A percentile compares a stretch with the other conserved stretches of the same genome.
These are phyloP conservation scores for Echinarachnius parma DNA, from an alignment of 53 echinoderm and acorn worm genomes.

Conservation along the genomic window DNA sequence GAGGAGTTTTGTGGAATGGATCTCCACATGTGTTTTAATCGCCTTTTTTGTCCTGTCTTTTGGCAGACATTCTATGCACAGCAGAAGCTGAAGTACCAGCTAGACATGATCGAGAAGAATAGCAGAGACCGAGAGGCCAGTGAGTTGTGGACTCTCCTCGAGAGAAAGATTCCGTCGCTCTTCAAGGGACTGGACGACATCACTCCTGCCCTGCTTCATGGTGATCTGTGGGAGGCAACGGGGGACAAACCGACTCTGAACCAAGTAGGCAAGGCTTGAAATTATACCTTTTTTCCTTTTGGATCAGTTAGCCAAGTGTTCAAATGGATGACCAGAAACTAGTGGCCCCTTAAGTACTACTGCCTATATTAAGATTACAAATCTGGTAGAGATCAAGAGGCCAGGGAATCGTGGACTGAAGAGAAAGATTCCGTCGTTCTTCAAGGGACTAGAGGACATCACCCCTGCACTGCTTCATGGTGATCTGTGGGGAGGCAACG, in stretches of 20 bases:
- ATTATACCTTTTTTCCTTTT: too few relatives aligned
- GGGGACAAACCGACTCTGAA: too few relatives aligned
- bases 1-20: too few relatives aligned
- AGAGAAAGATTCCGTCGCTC: constrained; percentile 59
- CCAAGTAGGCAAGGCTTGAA: too few relatives aligned
- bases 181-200: constrained; percentile 64
- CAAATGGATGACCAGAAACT: too few relatives aligned
- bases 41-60: too few relatives aligned
- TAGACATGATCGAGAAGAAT: constrained; percentile 65
- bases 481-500: constrained; percentile 93
- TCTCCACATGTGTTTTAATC: too few relatives aligned
- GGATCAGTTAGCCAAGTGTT: too few relatives aligned
- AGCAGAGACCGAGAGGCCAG: constrained; percentile 60
- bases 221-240: constrained; percentile 87
- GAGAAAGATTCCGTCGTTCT: constrained; percentile 66
- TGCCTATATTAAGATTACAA: too few relatives aligned
- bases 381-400: constrained; percentile 67
- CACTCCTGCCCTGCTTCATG: constrained; percentile 74
- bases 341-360: too few relatives aligned
- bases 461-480: constrained; percentile 86
- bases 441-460: constrained; percentile 66
- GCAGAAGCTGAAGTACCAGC: constrained; percentile 52
- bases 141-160: constrained; percentile 81
- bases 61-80: constrained; percentile 70
- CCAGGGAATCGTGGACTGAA: constrained; percentile 84